Evolutionary conservation across 2,888 invertebrate species (phyloP).

Genomic region (Acanthosepion esculentum): DNA sequence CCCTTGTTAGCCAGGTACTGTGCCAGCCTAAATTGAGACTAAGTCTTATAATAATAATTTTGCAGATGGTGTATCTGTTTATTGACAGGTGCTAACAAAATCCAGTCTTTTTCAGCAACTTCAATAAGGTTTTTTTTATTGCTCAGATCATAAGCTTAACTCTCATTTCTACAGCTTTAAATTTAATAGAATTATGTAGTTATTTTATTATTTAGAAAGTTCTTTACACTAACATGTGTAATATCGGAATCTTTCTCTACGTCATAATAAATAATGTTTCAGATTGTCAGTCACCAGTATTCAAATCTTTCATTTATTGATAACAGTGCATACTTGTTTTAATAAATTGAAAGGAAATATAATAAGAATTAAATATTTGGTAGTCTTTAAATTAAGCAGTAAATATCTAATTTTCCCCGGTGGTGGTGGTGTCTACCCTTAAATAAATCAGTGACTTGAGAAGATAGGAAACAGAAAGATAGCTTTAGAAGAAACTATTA

Average conservation of each 20-base stretch:
- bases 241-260: too few species aligned
- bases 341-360: too few species aligned
- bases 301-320: too few species aligned
- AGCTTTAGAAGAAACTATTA: not conserved
- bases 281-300: too few species aligned
- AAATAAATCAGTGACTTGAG: not conserved
- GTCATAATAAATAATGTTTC: too few species aligned
- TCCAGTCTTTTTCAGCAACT: not conserved
- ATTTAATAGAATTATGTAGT: not conserved
- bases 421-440: slow-evolving; percentile 41
- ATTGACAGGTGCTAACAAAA: slow-evolving; percentile 1
- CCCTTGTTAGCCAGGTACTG: not conserved
- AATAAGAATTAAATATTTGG: not conserved
- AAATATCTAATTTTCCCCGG: not conserved
- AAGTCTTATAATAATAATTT: not conserved
- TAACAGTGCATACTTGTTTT: too few species aligned
- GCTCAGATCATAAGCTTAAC: not conserved
- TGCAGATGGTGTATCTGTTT: not conserved
- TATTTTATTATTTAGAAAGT: too few species aligned
- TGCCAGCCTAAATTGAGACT: too few species aligned
- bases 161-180: not conserved
- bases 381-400: not conserved
- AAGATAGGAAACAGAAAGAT: not conserved
- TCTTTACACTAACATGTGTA: too few species aligned
- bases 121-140: not conserved